Conservation (phyloP, 2,113 vertebrate genomes). For the Limanda limanda region DNA sequence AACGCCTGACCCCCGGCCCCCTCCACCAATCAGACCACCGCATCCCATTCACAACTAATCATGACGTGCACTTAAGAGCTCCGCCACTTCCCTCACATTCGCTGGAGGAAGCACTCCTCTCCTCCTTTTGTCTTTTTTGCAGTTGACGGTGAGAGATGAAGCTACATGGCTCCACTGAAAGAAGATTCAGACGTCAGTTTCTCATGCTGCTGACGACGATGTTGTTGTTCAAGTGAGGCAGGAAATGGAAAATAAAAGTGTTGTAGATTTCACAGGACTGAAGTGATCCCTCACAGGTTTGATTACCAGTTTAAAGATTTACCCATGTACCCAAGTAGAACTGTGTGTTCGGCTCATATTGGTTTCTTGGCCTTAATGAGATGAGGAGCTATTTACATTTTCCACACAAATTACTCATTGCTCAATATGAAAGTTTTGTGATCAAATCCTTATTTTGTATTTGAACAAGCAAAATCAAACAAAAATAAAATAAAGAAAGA, state of each 20-base stretch:
- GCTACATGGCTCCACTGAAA: too few species aligned
- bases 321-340: too few species aligned
- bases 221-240: conserved; percentile 2
- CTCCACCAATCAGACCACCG: conserved; percentile 67
- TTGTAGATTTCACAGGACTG: too few species aligned
- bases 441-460: too few species aligned
- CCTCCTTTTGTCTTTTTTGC: conserved; percentile 54
- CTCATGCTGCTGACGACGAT: conserved; percentile 17
- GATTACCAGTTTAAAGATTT: not conserved
- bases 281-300: not conserved
- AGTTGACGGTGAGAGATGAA: conserved; percentile 8
- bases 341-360: too few species aligned
- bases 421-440: too few species aligned
- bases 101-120: conserved; percentile 67
- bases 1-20: conserved; percentile 68
- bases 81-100: conserved; percentile 59
- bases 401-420: too few species aligned
- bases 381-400: too few species aligned
- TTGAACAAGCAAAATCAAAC: too few species aligned
- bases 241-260: too few species aligned
- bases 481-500: too few species aligned
- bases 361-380: too few species aligned
- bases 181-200: conserved; percentile 6
- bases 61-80: conserved; percentile 44
- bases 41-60: conserved; percentile 74